Conservation (phyloP, 2,113 vertebrate species). For the Phyllopteryx taeniolatus region DNA sequence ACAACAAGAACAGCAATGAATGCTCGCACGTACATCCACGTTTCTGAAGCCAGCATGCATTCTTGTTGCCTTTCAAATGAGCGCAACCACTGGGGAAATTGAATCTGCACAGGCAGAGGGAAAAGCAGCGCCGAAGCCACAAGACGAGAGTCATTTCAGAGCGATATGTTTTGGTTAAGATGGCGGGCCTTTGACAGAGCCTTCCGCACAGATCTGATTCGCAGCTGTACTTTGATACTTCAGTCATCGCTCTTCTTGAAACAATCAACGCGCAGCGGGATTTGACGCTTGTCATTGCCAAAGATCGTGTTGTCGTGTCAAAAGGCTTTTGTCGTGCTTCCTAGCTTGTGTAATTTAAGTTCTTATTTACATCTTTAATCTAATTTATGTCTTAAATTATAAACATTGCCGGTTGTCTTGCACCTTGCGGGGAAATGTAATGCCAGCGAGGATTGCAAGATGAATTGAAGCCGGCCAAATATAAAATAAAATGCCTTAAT, state of each 20-base stretch:
- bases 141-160: constrained; percentile 58
- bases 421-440: constrained; percentile 59
- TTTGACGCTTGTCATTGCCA: constrained; percentile 48
- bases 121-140: constrained; percentile 57
- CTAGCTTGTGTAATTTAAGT: constrained; percentile 75
- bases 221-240: constrained; percentile 61
- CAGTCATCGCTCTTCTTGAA: constrained; percentile 47
- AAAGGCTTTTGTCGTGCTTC: constrained; percentile 51
- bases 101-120: constrained; percentile 65
- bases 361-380: constrained; percentile 72
- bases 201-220: constrained; percentile 52
- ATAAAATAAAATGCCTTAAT: constrained; percentile 71
- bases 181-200: constrained; percentile 49
- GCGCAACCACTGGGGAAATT: constrained; percentile 72
- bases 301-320: constrained; percentile 34
- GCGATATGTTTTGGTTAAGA: constrained; percentile 49
- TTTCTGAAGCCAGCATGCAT: constrained; percentile 44
- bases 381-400: constrained; percentile 84
- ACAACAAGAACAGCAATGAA: constrained; percentile 12
- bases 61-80: constrained; percentile 65
- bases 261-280: constrained; percentile 41
- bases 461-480: constrained; percentile 65
- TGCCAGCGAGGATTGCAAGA: constrained; percentile 47
- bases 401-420: constrained; percentile 65
- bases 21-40: constrained; percentile 20